Evolutionary conservation across 2,888 invertebrate genomes (phyloP).

Genomic region (Alloplasta piceator): DNA sequence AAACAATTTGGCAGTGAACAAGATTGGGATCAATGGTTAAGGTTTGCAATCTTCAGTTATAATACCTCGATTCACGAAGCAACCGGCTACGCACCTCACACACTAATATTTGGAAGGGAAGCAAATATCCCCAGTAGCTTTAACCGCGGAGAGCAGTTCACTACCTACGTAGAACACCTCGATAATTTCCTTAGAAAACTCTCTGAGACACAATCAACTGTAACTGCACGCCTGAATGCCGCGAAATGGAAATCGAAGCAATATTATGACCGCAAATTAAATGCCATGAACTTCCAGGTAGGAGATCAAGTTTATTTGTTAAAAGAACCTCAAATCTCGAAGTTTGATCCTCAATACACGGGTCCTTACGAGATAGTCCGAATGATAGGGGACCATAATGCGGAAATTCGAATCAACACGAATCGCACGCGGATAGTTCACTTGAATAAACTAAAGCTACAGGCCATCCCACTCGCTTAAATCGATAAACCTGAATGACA

Average conservation of each 20-base stretch:
- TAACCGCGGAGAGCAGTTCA: not conserved
- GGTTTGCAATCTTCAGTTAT: conserved; percentile 17
- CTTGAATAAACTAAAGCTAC: not conserved
- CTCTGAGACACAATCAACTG: not conserved
- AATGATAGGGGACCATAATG: not conserved
- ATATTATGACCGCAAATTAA: conserved; percentile 40
- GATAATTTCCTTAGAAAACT: conserved; percentile 9
- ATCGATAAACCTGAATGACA: too few relatives aligned
- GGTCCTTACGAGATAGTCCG: not conserved
- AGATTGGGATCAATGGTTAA: conserved; percentile 25
- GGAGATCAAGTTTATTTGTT: not conserved
- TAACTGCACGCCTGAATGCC: not conserved
- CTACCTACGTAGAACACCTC: conserved; percentile 19
- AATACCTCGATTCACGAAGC: conserved; percentile 23
- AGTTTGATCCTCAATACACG: not conserved
- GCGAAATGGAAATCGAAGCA: conserved; percentile 36
- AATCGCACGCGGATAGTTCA: not conserved
- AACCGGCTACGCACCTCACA: conserved; percentile 13
- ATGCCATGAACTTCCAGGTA: conserved; percentile 32
- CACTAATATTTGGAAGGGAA: conserved; percentile 13
- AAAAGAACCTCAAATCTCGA: not conserved
- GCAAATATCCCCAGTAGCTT: conserved; percentile 21
- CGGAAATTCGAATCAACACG: not conserved
- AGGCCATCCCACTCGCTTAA: not conserved
- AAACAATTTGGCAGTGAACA: not conserved